phyloP scores from a whole-genome alignment of 2,888 invertebrate species.

The Lasioglossum zephyrum region DNA sequence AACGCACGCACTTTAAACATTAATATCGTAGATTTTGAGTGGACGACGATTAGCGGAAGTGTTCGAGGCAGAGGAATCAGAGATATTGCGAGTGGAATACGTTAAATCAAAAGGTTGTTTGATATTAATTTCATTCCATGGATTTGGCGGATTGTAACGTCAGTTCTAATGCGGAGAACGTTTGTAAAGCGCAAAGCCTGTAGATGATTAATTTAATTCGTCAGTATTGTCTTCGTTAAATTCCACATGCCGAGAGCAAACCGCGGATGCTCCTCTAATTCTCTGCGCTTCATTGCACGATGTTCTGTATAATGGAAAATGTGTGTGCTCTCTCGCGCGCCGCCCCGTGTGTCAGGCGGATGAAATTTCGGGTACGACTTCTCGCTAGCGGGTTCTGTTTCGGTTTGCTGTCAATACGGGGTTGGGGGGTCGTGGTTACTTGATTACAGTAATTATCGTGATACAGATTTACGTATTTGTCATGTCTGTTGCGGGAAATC shows the following conservation, averaged over 20 bases:
- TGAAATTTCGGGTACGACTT: constrained; percentile 41
- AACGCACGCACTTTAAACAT: neutral
- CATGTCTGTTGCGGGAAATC: constrained; percentile 60
- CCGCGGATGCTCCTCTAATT: constrained; percentile 31
- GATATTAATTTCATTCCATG: neutral
- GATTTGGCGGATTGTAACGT: neutral
- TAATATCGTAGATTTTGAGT: neutral
- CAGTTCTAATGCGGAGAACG: neutral
- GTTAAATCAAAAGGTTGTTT: neutral
- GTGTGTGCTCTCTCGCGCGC: neutral
- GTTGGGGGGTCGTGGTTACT: constrained; percentile 32
- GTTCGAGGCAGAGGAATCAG: neutral
- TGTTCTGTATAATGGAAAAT: constrained; percentile 17
- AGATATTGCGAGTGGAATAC: neutral
- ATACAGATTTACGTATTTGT: constrained; percentile 68
- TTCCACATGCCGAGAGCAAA: constrained; percentile 20
- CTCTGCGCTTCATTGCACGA: constrained; percentile 33
- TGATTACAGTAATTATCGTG: constrained; percentile 64
- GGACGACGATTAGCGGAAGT: neutral
- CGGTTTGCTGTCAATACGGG: constrained; percentile 43
- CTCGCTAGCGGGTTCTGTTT: constrained; percentile 45
- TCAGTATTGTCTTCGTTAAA: constrained; percentile 37
- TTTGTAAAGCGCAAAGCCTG: neutral
- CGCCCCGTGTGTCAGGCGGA: constrained; percentile 15
- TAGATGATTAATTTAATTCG: constrained; percentile 33